phyloP scores from a whole-genome alignment of 2,888 invertebrate genomes.

The Phragmatobia fuliginosa region DNA sequence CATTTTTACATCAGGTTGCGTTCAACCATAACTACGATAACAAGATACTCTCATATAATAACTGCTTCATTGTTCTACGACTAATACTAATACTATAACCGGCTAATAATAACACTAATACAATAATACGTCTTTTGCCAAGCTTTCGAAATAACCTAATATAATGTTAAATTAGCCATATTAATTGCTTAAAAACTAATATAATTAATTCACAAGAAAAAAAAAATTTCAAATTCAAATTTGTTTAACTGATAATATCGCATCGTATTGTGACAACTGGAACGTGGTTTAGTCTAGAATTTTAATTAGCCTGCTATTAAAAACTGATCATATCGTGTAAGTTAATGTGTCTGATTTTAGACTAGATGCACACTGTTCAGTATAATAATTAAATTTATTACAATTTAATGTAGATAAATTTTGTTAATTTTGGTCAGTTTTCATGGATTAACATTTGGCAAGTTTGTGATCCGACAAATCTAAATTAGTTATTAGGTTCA shows the following conservation, averaged over 20 bases:
- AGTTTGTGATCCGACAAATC: not conserved
- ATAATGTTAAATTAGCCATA: not conserved
- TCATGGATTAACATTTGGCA: not conserved
- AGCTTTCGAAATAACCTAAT: conserved; percentile 16
- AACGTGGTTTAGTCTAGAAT: conserved; percentile 33
- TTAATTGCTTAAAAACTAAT: conserved; percentile 7
- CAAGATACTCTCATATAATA: not conserved
- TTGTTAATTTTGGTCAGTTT: not conserved
- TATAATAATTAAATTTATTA: not conserved
- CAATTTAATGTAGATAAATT: not conserved
- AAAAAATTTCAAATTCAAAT: conserved; percentile 13
- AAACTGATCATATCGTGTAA: conserved; percentile 57
- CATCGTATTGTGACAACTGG: conserved; percentile 17
- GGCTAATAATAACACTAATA: too few relatives aligned
- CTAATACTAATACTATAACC: too few relatives aligned
- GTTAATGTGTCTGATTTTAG: conserved; percentile 36
- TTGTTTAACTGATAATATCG: conserved; percentile 29
- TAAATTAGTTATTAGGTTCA: not conserved
- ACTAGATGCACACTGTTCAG: conserved; percentile 17
- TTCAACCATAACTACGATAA: not conserved
- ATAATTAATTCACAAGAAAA: not conserved
- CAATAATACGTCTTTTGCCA: not conserved
- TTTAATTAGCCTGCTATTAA: conserved; percentile 46
- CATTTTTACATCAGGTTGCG: not conserved
- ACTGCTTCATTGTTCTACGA: conserved; percentile 4